A percentile compares a stretch with the other conserved stretches of the same genome.
These are phyloP conservation scores for Betta splendens DNA, from an alignment of 2,797 vertebrate species.

Conservation along the genomic window DNA sequence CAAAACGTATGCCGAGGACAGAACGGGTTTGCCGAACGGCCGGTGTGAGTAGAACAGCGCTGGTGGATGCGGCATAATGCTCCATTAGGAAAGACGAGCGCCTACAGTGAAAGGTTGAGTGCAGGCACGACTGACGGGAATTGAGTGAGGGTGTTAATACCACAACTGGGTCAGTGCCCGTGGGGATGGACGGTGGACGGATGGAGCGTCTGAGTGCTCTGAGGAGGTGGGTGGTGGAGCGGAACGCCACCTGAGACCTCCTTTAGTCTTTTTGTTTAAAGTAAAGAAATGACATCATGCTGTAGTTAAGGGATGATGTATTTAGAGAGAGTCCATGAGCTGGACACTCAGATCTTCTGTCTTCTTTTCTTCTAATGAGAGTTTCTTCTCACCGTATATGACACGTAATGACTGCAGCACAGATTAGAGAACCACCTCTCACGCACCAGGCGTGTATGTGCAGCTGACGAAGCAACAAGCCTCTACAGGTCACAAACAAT, in stretches of 20 bases:
- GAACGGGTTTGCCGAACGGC: too few species aligned
- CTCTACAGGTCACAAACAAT: constrained; percentile 28
- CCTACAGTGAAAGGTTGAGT: constrained; percentile 35
- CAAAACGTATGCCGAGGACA: too few species aligned
- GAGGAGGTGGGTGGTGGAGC: neutral
- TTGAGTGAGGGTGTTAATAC: constrained; percentile 54
- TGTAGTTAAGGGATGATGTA: constrained; percentile 10
- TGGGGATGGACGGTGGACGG: constrained; percentile 39
- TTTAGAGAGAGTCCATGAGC: constrained; percentile 1
- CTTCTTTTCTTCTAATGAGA: constrained; percentile 13
- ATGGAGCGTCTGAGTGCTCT: neutral
- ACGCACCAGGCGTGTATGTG: neutral
- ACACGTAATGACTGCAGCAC: neutral
- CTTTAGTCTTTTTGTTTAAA: constrained; percentile 40
- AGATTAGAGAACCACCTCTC: constrained; percentile 8
- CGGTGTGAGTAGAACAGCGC: neutral
- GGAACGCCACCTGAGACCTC: constrained; percentile 66
- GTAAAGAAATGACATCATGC: constrained; percentile 49
- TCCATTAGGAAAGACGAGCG: constrained; percentile 28
- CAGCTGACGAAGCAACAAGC: constrained; percentile 35
- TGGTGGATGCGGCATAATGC: constrained; percentile 7
- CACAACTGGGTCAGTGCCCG: constrained; percentile 48
- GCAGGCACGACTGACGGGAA: constrained; percentile 47
- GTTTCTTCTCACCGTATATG: constrained; percentile 13
- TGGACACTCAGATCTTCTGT: too few species aligned